Percentiles rank a stretch among this genome's conserved stretches.
Evolutionary conservation across 2,113 vertebrate genomes (phyloP).

Genomic region (Hymenochirus boettgeri): DNA sequence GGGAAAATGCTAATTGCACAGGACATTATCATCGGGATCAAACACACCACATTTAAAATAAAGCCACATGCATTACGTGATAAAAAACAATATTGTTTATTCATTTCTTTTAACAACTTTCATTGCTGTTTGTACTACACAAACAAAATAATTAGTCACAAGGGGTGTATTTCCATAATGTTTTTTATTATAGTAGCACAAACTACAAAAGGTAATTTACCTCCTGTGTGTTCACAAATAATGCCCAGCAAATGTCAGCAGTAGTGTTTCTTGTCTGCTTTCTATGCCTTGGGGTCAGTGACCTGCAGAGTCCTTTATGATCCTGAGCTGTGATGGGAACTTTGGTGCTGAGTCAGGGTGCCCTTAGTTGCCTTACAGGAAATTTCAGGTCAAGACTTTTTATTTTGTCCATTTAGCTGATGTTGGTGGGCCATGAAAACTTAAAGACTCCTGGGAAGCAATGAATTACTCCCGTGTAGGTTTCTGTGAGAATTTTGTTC

Average conservation of each 20-base stretch:
- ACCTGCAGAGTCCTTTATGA: constrained; percentile 55
- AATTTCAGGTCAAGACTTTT: constrained; percentile 65
- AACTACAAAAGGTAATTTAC: too few relatives aligned
- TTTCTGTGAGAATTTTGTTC: constrained; percentile 60
- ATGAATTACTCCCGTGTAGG: constrained; percentile 56
- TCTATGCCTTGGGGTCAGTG: constrained; percentile 47
- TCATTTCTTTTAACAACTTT: too few relatives aligned
- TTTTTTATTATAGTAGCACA: too few relatives aligned
- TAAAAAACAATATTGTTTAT: too few relatives aligned
- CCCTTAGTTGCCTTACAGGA: constrained; percentile 49
- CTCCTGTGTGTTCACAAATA: constrained; percentile 43
- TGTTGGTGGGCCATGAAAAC: constrained; percentile 66
- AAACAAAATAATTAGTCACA: too few relatives aligned
- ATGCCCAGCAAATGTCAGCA: constrained; percentile 44
- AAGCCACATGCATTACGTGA: too few relatives aligned
- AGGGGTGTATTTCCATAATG: too few relatives aligned
- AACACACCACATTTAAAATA: too few relatives aligned
- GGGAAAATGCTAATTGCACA: too few relatives aligned
- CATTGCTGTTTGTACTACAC: too few relatives aligned
- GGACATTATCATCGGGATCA: too few relatives aligned
- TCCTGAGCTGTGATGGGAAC: constrained; percentile 51
- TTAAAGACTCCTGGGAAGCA: constrained; percentile 59
- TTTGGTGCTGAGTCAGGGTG: constrained; percentile 40
- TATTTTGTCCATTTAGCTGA: constrained; percentile 65
- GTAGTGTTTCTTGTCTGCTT: constrained; percentile 44